Percentiles rank a stretch among this genome's conserved stretches.
phyloP scores from a whole-genome alignment of 2,888 invertebrate species.

The Macrophya alboannulata region DNA sequence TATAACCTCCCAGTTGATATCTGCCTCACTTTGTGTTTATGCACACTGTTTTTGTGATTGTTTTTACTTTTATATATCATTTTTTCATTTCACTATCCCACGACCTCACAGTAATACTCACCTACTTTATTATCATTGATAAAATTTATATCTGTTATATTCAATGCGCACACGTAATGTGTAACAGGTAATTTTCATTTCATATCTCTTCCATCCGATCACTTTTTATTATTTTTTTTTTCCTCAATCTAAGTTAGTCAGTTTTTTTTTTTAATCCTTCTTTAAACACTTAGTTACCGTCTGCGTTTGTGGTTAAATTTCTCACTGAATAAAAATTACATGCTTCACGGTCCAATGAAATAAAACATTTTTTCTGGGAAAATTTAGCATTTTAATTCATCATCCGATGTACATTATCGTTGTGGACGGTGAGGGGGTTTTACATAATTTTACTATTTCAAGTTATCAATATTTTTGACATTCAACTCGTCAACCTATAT shows the following conservation, averaged over 20 bases:
- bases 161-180: not conserved
- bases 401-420: not conserved
- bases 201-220: not conserved
- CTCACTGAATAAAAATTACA: not conserved
- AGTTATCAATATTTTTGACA: not conserved
- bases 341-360: not conserved
- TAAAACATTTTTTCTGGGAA: not conserved
- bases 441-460: slow-evolving; percentile 18
- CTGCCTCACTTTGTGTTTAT: slow-evolving; percentile 73
- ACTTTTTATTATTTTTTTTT: not conserved
- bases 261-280: not conserved
- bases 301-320: slow-evolving; percentile 55
- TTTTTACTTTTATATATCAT: slow-evolving; percentile 61
- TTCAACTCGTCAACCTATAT: not conserved
- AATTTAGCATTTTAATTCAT: not conserved
- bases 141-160: slow-evolving; percentile 2
- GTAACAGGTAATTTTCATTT: slow-evolving; percentile 6
- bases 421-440: not conserved
- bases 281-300: slow-evolving; percentile 13
- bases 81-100: slow-evolving; percentile 27
- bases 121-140: slow-evolving; percentile 46
- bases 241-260: slow-evolving; percentile 16
- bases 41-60: slow-evolving; percentile 68
- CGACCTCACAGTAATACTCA: slow-evolving; percentile 38
- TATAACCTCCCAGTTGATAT: slow-evolving; percentile 73